Conservation (phyloP, 2,888 invertebrate species). For the Leptinotarsa rubiginosa region DNA sequence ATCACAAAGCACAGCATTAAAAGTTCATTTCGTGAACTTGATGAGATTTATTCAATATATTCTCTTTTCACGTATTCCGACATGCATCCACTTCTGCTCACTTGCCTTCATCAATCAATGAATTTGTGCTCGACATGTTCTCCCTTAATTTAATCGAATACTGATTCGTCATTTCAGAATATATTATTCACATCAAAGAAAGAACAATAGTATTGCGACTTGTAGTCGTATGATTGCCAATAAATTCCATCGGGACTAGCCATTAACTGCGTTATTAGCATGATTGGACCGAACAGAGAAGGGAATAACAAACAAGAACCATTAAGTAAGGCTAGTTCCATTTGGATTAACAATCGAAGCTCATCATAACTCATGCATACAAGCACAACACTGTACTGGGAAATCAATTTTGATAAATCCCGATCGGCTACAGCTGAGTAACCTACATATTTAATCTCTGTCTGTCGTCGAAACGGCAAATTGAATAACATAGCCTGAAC, state of each 20-base stretch:
- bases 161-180: conserved; percentile 33
- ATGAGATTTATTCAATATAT: background rate
- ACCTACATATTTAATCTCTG: background rate
- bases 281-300: conserved; percentile 58
- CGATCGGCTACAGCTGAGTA: conserved; percentile 8
- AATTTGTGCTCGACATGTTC: conserved; percentile 13
- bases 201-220: conserved; percentile 42
- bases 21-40: background rate
- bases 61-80: background rate
- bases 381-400: conserved; percentile 46
- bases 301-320: conserved; percentile 56
- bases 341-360: conserved; percentile 57
- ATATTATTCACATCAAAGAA: conserved; percentile 40
- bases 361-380: conserved; percentile 58
- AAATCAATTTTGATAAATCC: conserved; percentile 28
- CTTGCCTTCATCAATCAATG: background rate
- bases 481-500: background rate
- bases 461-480: background rate
- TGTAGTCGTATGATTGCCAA: conserved; percentile 43
- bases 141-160: conserved; percentile 11
- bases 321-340: conserved; percentile 53
- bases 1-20: background rate
- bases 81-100: background rate
- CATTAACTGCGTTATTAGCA: conserved; percentile 58
- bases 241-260: conserved; percentile 52